phyloP scores from a whole-genome alignment of 2,888 invertebrate species.

The Ectropis crepuscularia region DNA sequence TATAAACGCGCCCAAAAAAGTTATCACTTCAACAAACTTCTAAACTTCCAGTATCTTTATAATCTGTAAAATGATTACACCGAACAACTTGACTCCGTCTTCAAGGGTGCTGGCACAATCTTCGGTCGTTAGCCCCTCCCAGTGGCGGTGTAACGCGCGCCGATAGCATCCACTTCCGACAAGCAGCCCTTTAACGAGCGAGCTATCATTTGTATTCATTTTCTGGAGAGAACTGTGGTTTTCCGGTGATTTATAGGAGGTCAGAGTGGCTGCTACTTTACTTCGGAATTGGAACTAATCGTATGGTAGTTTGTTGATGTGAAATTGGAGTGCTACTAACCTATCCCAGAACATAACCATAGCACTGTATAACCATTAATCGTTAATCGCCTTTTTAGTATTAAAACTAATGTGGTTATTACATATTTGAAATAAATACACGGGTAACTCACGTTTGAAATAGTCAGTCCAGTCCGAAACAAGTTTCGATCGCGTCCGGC shows the following conservation, averaged over 20 bases:
- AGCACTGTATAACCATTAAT: background rate
- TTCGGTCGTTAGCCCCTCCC: constrained; percentile 64
- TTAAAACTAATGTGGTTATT: too few species aligned
- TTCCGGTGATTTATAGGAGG: constrained; percentile 31
- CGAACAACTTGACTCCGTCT: constrained; percentile 14
- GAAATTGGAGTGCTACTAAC: background rate
- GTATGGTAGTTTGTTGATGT: constrained; percentile 9
- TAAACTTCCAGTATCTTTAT: too few species aligned
- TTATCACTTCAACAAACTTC: too few species aligned
- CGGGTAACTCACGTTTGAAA: too few species aligned
- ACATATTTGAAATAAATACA: too few species aligned
- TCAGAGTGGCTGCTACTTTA: constrained; percentile 26
- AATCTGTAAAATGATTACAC: constrained; percentile 2
- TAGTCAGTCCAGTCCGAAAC: too few species aligned
- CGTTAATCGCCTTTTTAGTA: too few species aligned
- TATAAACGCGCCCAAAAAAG: too few species aligned
- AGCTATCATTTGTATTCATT: constrained; percentile 63
- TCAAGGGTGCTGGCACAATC: constrained; percentile 51
- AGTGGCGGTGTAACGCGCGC: constrained; percentile 54
- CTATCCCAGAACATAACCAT: background rate
- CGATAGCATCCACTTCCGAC: constrained; percentile 59
- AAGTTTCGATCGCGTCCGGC: too few species aligned
- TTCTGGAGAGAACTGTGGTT: constrained; percentile 44
- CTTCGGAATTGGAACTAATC: constrained; percentile 16
- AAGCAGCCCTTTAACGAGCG: constrained; percentile 58